Evolutionary conservation across 2,113 vertebrate genomes (phyloP), one percentile per base, ranked within the genome.

Genomic region (Dipodomys spectabilis): DNA sequence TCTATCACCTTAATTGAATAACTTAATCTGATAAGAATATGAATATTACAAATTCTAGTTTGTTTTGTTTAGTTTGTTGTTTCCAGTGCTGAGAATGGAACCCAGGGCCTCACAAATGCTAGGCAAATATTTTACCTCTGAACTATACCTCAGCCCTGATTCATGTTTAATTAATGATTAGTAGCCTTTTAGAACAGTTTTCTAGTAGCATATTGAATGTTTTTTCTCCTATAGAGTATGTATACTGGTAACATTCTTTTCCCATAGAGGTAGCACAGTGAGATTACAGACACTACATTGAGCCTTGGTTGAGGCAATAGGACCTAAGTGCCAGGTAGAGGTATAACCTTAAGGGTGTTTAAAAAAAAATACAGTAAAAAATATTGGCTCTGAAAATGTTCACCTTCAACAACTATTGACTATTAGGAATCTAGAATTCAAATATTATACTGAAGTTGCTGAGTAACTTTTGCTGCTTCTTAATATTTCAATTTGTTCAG

Each of bases 181-280:
- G 1, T 53, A 35, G 6, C 44, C 79, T 39, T 73, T 62, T 28
- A 45, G 65, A 53, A 77, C 20, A 16, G 4, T 62, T 69, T 30
- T 75, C 44, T 67, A 27, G 49, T 45, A 12, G 39, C 2, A 6
- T 4, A 8, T 5, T 13, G 64, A 82, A 27, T 7, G 1, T 4
- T 28, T 57, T 80, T 53, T 67, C 16, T n/a, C 5, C 1, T 0
- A 5, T 13, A 4, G 18, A 18, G 22, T 28, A 1, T 30, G 4
- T 1, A 1, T 19, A 7, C 16, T 3, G 35, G 18, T 30, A 39
- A 7, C 16, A 49, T 57, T n/a, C 79, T n/a, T 90, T 44, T 62
- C 30, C 30, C 25, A 1, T 3, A 74, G 22, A 25, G 9, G 1
- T 57, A 5, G 60, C 23, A 0, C 10, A 35, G 7, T 35, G 67